Evolutionary conservation across 2,113 vertebrate genomes (phyloP).

Genomic region (Chinchilla lanigera): DNA sequence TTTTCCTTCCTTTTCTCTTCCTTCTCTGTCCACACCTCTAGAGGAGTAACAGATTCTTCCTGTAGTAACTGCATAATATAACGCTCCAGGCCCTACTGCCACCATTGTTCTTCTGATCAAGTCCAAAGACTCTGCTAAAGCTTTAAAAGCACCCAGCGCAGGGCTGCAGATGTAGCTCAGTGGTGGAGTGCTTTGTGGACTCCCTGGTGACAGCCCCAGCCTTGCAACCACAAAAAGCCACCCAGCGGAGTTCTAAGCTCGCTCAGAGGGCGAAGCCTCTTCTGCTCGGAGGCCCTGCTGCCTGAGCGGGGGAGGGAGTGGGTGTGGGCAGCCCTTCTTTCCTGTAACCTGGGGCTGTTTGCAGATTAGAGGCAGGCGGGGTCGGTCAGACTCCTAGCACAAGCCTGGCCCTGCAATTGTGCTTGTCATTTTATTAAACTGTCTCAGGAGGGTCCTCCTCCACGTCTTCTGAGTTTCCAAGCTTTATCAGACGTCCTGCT

Average conservation of each 20-base stretch:
- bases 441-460: neutral
- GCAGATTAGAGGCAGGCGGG: conserved; percentile 22
- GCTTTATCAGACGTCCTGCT: neutral
- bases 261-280: neutral
- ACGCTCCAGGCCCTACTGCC: neutral
- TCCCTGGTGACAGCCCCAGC: too few relatives aligned
- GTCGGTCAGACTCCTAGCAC: neutral
- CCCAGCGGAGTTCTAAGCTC: neutral
- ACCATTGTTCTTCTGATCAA: neutral
- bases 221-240: neutral
- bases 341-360: neutral
- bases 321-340: neutral
- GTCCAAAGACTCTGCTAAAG: neutral
- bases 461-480: neutral
- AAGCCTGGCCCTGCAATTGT: neutral
- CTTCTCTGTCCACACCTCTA: neutral
- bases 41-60: neutral
- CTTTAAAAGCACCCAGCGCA: neutral
- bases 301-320: neutral
- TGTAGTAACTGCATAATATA: neutral
- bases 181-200: neutral
- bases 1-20: neutral
- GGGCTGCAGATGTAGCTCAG: neutral
- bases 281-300: neutral
- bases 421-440: neutral